A percentile compares a stretch with the other conserved stretches of the same genome.
These are phyloP conservation scores for Cydia splendana DNA, from an alignment of 1,140 invertebrate species.

Conservation along the genomic window DNA sequence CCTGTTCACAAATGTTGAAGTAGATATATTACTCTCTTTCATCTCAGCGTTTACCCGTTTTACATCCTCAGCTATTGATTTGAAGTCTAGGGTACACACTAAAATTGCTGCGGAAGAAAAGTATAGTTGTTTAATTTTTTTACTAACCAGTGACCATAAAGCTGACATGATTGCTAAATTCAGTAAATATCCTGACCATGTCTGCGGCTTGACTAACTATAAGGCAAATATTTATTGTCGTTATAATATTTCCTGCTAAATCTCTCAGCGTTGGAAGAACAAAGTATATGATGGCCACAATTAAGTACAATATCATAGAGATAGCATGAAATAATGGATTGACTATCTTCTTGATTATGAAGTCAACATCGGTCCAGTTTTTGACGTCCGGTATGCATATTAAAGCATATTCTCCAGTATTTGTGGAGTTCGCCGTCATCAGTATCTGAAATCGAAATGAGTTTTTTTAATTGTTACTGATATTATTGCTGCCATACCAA, in stretches of 20 bases:
- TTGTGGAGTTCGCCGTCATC: slow-evolving; percentile 65
- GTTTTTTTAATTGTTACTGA: slow-evolving; percentile 15
- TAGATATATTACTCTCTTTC: too few relatives aligned
- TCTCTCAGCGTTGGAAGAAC: slow-evolving; percentile 90
- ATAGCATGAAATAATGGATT: slow-evolving; percentile 88
- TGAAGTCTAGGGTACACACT: too few relatives aligned
- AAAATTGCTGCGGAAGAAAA: too few relatives aligned
- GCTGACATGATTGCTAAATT: slow-evolving; percentile 88
- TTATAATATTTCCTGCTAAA: slow-evolving; percentile 90
- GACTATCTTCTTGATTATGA: slow-evolving; percentile 86
- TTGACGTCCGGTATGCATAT: slow-evolving; percentile 87
- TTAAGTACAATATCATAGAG: slow-evolving; percentile 85
- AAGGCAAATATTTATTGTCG: slow-evolving; percentile 88
- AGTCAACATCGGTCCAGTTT: slow-evolving; percentile 85
- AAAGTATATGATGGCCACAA: slow-evolving; percentile 90
- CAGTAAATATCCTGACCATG: slow-evolving; percentile 88
- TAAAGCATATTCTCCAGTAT: slow-evolving; percentile 83
- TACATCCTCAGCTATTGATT: too few relatives aligned
- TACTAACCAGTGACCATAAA: slow-evolving; percentile 86
- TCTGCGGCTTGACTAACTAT: slow-evolving; percentile 88
- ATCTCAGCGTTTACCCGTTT: too few relatives aligned
- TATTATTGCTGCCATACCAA: background rate
- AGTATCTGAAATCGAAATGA: slow-evolving; percentile 59
- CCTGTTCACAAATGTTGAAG: too few relatives aligned
- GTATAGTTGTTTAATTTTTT: background rate